Conservation (phyloP, 2,797 vertebrate genomes). For the Meriones psammophilus region DNA sequence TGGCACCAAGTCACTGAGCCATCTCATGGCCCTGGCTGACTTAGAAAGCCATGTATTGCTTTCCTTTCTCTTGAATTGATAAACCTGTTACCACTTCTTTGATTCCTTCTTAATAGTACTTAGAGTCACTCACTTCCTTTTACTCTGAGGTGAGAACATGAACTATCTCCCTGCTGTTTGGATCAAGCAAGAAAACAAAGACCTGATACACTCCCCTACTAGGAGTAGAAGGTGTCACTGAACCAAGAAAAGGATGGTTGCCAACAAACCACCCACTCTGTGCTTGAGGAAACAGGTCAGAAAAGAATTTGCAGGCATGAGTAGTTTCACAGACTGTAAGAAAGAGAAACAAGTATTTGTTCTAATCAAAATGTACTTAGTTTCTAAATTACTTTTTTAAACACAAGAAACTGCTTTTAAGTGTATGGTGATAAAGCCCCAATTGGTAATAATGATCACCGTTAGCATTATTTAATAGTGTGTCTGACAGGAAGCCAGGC, state of each 20-base stretch:
- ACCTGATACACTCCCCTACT: background rate
- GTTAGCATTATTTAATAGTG: background rate
- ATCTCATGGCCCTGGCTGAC: background rate
- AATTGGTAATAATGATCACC: background rate
- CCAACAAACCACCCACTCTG: background rate
- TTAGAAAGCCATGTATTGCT: background rate
- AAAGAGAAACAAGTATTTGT: constrained; percentile 47
- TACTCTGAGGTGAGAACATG: constrained; percentile 46
- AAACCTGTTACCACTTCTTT: background rate
- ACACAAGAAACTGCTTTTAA: constrained; percentile 30
- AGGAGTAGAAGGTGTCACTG: background rate
- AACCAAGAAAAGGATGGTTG: constrained; percentile 54
- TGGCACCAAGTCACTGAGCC: background rate
- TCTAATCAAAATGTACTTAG: constrained; percentile 36
- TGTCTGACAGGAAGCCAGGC: background rate
- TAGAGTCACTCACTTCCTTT: constrained; percentile 42
- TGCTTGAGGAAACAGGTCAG: background rate
- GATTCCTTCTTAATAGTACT: constrained; percentile 30
- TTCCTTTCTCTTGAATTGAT: constrained; percentile 32
- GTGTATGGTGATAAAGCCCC: constrained; percentile 42
- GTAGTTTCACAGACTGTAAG: too few species aligned
- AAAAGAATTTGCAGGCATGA: too few species aligned
- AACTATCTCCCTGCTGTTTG: constrained; percentile 49
- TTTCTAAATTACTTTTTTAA: constrained; percentile 56
- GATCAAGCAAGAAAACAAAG: constrained; percentile 37